Conservation (phyloP, 1,140 invertebrate species). For the Harpegnathos saltator region DNA sequence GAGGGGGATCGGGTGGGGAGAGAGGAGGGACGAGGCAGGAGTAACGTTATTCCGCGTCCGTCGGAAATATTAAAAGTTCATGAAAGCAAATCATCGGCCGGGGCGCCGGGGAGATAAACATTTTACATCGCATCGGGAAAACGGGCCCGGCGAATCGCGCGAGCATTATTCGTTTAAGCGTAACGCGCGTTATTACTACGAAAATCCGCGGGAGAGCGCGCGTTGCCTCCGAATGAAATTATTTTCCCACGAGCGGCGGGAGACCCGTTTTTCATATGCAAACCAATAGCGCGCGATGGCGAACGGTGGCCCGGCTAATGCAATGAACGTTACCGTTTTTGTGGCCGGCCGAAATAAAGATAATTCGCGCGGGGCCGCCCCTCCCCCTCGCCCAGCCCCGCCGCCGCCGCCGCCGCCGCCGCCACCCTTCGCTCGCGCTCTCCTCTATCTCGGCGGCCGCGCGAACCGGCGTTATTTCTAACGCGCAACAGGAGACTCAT, state of each 20-base stretch:
- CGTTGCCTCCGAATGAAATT: conserved; percentile 40
- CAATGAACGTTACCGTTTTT: conserved; percentile 17
- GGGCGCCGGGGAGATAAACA: background rate
- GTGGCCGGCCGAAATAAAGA: conserved; percentile 36
- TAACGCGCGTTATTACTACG: conserved; percentile 38
- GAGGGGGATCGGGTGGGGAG: no score
- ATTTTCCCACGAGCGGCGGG: conserved; percentile 40
- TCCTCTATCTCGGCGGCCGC: conserved; percentile 37
- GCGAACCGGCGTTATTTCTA: conserved; percentile 33
- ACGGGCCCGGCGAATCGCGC: conserved; percentile 15
- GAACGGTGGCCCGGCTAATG: conserved; percentile 28
- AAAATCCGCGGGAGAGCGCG: conserved; percentile 31
- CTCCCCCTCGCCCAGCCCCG: no score
- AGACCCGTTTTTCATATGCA: conserved; percentile 46
- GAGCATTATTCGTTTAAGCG: conserved; percentile 40
- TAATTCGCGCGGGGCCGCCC: conserved; percentile 19
- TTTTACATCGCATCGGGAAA: conserved; percentile 28
- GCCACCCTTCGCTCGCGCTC: background rate
- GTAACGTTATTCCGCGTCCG: conserved; percentile 1
- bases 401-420: no score
- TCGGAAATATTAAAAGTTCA: conserved; percentile 33
- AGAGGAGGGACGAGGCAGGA: no score
- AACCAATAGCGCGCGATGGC: conserved; percentile 43
- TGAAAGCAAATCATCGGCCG: conserved; percentile 24
- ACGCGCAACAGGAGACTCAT: conserved; percentile 58